phyloP scores from a whole-genome alignment of 2,888 invertebrate genomes.

The Timema podura region DNA sequence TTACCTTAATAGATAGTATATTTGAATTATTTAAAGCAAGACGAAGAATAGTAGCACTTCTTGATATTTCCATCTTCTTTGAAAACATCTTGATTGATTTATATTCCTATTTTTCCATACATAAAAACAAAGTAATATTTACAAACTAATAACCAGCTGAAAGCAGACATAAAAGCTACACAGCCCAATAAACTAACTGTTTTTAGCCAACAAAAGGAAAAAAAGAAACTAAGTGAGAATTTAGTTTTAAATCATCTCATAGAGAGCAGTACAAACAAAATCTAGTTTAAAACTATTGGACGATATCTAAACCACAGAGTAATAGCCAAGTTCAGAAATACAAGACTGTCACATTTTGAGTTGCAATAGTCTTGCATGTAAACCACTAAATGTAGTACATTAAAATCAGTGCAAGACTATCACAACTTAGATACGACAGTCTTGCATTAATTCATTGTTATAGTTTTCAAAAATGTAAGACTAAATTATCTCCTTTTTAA shows the following conservation, averaged over 20 bases:
- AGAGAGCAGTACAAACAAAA: conserved; percentile 10
- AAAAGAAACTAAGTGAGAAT: no score
- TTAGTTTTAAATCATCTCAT: neutral
- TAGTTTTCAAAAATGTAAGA: no score
- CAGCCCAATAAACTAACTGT: neutral
- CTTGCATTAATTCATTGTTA: no score
- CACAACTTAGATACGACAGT: no score
- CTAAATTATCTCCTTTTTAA: no score
- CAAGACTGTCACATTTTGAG: no score
- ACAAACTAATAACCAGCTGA: neutral
- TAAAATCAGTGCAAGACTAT: no score
- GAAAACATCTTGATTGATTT: neutral
- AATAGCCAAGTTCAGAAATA: no score
- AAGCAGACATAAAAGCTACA: neutral
- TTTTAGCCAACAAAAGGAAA: no score
- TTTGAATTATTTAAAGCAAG: conserved; percentile 3
- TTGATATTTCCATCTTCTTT: conserved; percentile 12
- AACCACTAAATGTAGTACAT: no score
- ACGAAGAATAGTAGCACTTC: neutral
- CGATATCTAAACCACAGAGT: no score
- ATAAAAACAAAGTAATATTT: neutral
- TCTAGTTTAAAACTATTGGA: neutral
- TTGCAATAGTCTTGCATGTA: no score
- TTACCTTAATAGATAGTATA: neutral
- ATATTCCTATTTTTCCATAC: neutral